These are phyloP conservation scores for Drosophila serrata DNA, from an alignment of 1,140 invertebrate genomes.

Conservation along the genomic window DNA sequence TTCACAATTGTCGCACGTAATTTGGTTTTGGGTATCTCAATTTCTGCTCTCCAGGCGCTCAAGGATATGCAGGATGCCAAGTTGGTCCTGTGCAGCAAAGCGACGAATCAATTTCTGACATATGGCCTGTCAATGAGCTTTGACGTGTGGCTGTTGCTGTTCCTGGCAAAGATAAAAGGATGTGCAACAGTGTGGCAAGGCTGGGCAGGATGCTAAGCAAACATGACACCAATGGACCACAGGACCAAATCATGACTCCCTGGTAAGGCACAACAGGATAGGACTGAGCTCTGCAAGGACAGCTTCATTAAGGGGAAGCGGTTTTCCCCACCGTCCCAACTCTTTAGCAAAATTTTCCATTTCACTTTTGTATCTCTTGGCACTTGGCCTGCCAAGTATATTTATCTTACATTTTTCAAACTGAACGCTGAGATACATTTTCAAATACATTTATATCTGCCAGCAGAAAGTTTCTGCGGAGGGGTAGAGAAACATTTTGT, in stretches of 20 bases:
- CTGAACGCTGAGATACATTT: conserved; percentile 38
- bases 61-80: neutral
- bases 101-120: conserved; percentile 59
- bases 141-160: conserved; percentile 35
- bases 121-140: conserved; percentile 59
- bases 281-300: conserved; percentile 9
- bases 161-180: conserved; percentile 39
- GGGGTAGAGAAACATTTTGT: conserved; percentile 61
- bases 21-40: conserved; percentile 50
- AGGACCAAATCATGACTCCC: conserved; percentile 28
- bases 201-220: conserved; percentile 26
- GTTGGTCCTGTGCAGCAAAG: conserved; percentile 11
- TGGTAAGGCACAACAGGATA: neutral
- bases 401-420: conserved; percentile 76
- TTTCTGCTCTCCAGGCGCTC: conserved; percentile 30
- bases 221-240: conserved; percentile 46
- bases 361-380: conserved; percentile 62
- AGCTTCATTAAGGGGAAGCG: conserved; percentile 72
- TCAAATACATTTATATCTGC: conserved; percentile 4
- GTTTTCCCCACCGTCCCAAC: neutral
- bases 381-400: conserved; percentile 36
- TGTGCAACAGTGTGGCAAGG: conserved; percentile 39
- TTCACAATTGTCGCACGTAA: conserved; percentile 45
- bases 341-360: conserved; percentile 56
- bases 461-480: neutral